Base-by-base conservation (phyloP, 2,797 vertebrate genomes). In the Sphenopsis melanotis region DNA sequence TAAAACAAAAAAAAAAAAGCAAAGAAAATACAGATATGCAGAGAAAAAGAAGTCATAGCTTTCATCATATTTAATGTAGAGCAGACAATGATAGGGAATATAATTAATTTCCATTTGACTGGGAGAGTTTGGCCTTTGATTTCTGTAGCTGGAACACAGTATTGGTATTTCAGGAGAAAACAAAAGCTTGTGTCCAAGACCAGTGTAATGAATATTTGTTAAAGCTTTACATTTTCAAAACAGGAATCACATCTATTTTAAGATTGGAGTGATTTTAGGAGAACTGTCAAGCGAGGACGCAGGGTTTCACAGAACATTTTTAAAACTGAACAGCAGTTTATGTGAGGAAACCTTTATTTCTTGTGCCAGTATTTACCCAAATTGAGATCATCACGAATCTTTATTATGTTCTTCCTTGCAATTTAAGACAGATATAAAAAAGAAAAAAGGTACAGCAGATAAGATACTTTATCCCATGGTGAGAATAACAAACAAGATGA, bases 401-500 rank as follows among this genome's bases (percentile, higher is more conserved):
- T 83, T 78, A 47, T 60, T 57, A n/a, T 57, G 32, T 57, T 86
- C 13, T 75, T 94, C 66, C 68, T 88, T 91, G 84, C 17, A 2
- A 30, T 68, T 85, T 86, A 64, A 80, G 27, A 74, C 21, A 83
- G 42, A 83, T 59, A 61, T 77, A 26, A 46, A 88, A 61, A n/a
- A 18, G 8, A 32, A 57, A 53, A 49, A 34, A 60, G 39, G 2
- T 34, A 52, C 34, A 83, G 16, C 46, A 96, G 75, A 90, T 93
- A 85, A 78, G 56, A 65, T 87, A 89, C 50, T 71, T 89, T 84
- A 94, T 85, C 22, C 68, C 71, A 36, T 90, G 74, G 77, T 70
- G 83, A 96, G 92, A 85, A 68, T 93, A 95, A 85, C 83, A 94
- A 77, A 75, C 71, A 95, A 95, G 94, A 95, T 86, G 78, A 93